phyloP scores from a whole-genome alignment of 2,113 vertebrate species.

The Centropus unirufus region DNA sequence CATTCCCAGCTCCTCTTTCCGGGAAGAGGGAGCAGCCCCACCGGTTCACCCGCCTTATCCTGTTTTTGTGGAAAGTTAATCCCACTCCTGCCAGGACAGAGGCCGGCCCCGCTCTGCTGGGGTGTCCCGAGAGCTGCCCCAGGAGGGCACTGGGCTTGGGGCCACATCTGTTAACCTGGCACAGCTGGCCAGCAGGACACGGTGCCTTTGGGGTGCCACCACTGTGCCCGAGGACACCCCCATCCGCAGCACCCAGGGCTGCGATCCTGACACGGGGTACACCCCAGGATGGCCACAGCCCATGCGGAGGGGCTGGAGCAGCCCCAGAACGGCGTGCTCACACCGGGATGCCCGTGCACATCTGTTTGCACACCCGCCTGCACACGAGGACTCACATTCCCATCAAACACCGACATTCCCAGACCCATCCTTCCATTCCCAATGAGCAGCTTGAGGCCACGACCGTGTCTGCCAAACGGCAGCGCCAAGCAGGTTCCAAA shows the following conservation, averaged over 20 bases:
- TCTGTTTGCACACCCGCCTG: background rate
- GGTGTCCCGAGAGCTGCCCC: background rate
- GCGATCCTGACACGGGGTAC: background rate
- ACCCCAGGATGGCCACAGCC: background rate
- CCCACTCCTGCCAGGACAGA: background rate
- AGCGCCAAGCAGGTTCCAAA: rapidly evolving
- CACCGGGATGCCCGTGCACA: rapidly evolving
- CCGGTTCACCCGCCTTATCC: slow-evolving; percentile 59
- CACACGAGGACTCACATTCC: rapidly evolving
- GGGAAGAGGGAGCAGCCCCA: background rate
- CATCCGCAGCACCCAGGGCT: too few relatives aligned
- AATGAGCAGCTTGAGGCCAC: rapidly evolving
- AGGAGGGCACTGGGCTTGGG: background rate
- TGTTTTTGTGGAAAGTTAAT: slow-evolving; percentile 78
- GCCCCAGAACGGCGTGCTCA: background rate
- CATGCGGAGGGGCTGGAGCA: background rate
- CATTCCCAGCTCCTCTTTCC: background rate
- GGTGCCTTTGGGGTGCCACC: background rate
- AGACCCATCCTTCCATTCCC: background rate
- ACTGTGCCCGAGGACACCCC: background rate
- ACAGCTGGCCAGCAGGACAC: background rate
- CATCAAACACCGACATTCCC: background rate
- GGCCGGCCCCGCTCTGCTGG: background rate
- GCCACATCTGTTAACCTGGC: background rate
- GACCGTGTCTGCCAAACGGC: rapidly evolving